Conservation (phyloP, 2,113 vertebrate genomes). For the Parus major region DNA sequence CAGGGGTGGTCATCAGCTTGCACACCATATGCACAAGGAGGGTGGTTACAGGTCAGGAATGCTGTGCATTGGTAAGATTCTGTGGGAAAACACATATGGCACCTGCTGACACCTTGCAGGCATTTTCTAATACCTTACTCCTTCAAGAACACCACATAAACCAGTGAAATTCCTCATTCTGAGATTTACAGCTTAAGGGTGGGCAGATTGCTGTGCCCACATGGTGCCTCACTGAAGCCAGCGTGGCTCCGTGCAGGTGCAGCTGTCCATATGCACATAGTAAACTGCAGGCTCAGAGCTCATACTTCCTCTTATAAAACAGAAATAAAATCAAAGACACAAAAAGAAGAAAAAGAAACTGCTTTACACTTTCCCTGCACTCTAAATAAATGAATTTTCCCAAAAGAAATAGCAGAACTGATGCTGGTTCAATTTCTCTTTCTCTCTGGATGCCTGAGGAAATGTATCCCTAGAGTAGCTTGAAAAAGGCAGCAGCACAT, state of each 20-base stretch:
- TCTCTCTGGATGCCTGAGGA: neutral
- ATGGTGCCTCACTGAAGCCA: neutral
- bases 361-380: neutral
- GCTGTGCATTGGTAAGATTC: neutral
- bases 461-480: neutral
- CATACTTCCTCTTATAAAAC: neutral
- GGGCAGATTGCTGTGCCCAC: neutral
- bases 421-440: neutral
- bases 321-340: neutral
- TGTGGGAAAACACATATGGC: neutral
- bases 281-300: neutral
- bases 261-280: neutral
- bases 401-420: neutral
- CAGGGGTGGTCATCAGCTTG: neutral
- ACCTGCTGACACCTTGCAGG: neutral
- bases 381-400: neutral
- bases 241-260: neutral
- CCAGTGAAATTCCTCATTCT: neutral
- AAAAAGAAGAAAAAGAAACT: neutral
- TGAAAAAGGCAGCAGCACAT: neutral
- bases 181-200: neutral
- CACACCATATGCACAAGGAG: neutral
- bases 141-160: neutral
- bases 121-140: neutral
- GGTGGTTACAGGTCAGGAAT: neutral